Conservation (phyloP, 92 coral and sea anemone genomes). For the Porites cylindrica region DNA sequence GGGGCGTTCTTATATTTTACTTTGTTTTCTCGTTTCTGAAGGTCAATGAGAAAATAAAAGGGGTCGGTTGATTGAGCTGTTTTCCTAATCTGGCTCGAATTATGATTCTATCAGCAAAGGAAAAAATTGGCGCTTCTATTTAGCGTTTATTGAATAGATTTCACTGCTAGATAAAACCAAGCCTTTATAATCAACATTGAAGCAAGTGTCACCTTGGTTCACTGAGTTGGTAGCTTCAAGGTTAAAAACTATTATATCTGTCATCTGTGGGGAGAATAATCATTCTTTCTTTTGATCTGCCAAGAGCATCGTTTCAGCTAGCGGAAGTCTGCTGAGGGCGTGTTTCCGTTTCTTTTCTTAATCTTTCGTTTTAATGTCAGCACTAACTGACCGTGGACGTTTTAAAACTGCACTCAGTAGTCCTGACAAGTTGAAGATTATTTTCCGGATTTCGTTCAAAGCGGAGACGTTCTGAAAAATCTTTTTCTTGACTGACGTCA, state of each 20-base stretch:
- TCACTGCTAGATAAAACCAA: no score
- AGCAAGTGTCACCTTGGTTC: no score
- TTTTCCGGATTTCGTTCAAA: not conserved
- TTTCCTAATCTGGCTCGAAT: no score
- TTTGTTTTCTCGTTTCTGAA: not conserved
- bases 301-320: not conserved
- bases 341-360: slow-evolving; percentile 41
- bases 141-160: no score
- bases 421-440: slow-evolving; percentile 7
- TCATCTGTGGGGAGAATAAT: not conserved
- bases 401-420: not conserved
- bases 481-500: not conserved
- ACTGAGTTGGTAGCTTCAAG: no score
- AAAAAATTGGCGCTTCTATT: no score
- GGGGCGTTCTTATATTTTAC: slow-evolving; percentile 10
- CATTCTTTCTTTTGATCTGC: not conserved
- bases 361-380: slow-evolving; percentile 26
- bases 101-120: no score
- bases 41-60: not conserved
- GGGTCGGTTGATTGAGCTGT: not conserved
- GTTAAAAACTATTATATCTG: not conserved
- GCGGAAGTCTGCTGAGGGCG: slow-evolving; percentile 31
- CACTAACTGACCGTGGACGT: not conserved
- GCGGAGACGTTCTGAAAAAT: not conserved
- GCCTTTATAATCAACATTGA: no score